Percentiles rank a stretch among this genome's conserved stretches.
Evolutionary conservation across 2,888 invertebrate genomes (phyloP).

Genomic region (Melipona bicolor): DNA sequence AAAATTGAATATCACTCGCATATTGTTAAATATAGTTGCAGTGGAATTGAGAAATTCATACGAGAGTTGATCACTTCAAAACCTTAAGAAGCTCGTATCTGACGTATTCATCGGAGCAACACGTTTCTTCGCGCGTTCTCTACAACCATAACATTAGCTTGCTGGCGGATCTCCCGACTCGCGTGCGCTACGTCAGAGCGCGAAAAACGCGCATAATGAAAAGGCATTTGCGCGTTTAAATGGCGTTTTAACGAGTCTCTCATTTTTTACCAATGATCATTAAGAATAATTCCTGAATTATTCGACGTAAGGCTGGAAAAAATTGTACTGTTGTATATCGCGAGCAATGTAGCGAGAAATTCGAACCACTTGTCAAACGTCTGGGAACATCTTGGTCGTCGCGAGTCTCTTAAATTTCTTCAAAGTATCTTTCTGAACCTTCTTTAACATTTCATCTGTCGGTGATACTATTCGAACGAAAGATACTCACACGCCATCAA

Average conservation of each 20-base stretch:
- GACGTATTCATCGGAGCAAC: background rate
- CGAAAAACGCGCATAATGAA: background rate
- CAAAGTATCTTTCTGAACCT: too few species aligned
- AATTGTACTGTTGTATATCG: too few species aligned
- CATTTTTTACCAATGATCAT: background rate
- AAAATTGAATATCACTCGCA: background rate
- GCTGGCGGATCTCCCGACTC: background rate
- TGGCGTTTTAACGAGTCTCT: background rate
- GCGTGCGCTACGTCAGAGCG: background rate
- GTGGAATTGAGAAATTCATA: background rate
- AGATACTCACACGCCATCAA: too few species aligned
- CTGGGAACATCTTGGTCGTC: too few species aligned
- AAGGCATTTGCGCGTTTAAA: constrained; percentile 4
- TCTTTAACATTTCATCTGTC: too few species aligned
- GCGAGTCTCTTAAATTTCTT: too few species aligned
- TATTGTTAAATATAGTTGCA: background rate
- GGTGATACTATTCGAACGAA: too few species aligned
- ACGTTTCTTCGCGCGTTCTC: background rate
- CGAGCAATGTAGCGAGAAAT: too few species aligned
- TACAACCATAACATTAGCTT: background rate
- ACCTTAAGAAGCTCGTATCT: background rate
- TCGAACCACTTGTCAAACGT: too few species aligned
- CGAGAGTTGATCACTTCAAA: background rate
- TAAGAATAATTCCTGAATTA: constrained; percentile 34
- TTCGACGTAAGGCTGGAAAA: background rate